phyloP scores from a whole-genome alignment of 2,797 vertebrate genomes.

The Ispidina picta region DNA sequence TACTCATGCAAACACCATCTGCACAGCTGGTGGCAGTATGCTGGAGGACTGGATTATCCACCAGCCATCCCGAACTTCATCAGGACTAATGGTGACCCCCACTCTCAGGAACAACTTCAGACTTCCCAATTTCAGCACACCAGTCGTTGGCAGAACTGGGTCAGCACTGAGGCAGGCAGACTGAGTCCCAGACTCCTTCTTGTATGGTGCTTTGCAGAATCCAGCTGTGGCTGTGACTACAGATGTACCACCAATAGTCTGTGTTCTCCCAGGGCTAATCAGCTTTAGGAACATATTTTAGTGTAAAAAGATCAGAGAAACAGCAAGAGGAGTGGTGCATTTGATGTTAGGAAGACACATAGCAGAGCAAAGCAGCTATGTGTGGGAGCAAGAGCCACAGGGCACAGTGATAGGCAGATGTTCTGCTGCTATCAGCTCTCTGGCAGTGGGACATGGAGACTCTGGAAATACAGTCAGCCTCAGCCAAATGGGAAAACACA shows the following conservation, averaged over 20 bases:
- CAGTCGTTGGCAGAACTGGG: neutral
- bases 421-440: neutral
- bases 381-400: neutral
- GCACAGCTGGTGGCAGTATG: neutral
- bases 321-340: neutral
- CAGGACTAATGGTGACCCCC: neutral
- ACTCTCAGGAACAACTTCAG: neutral
- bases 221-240: neutral
- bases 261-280: neutral
- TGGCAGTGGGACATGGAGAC: neutral
- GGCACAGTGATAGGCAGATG: neutral
- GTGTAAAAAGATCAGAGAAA: neutral
- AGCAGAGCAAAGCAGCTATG: neutral
- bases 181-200: neutral
- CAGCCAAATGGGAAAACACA: neutral
- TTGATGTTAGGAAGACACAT: neutral
- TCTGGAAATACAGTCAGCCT: neutral
- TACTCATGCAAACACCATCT: neutral
- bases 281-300: neutral
- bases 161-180: neutral
- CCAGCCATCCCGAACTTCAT: neutral
- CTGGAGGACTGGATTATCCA: neutral
- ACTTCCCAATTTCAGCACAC: accelerated
- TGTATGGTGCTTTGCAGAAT: neutral
- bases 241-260: neutral